A percentile compares a stretch with the other conserved stretches of the same genome.
Conservation (phyloP, 2,113 vertebrate species). For the Chlorocebus sabaeus region DNA sequence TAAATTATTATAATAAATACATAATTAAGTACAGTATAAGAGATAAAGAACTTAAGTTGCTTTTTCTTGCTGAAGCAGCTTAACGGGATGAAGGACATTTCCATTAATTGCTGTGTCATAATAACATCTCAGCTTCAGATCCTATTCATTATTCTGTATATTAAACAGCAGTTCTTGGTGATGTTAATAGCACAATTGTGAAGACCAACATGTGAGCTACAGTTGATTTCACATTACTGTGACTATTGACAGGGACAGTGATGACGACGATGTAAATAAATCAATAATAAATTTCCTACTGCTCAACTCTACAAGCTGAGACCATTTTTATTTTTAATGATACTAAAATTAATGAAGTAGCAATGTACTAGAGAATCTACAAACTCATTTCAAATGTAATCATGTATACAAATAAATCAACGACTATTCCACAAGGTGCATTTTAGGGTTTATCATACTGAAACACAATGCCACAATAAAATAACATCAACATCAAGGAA, state of each 20-base stretch:
- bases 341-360: neutral
- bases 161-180: neutral
- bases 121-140: neutral
- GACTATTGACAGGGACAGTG: neutral
- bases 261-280: neutral
- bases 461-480: neutral
- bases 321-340: slow-evolving; percentile 11
- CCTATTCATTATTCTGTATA: neutral
- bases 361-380: neutral
- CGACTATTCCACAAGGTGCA: neutral
- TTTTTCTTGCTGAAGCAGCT: neutral
- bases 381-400: neutral
- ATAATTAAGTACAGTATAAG: neutral
- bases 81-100: neutral
- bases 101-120: neutral
- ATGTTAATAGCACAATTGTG: neutral
- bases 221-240: neutral
- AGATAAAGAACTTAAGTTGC: neutral
- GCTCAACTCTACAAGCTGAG: neutral
- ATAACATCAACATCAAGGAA: neutral
- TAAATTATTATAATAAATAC: neutral
- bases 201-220: neutral
- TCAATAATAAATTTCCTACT: neutral
- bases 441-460: neutral
- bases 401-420: neutral